Evolutionary conservation across 2,888 invertebrate genomes (phyloP).

Genomic region (Hydropsyche betteni): DNA sequence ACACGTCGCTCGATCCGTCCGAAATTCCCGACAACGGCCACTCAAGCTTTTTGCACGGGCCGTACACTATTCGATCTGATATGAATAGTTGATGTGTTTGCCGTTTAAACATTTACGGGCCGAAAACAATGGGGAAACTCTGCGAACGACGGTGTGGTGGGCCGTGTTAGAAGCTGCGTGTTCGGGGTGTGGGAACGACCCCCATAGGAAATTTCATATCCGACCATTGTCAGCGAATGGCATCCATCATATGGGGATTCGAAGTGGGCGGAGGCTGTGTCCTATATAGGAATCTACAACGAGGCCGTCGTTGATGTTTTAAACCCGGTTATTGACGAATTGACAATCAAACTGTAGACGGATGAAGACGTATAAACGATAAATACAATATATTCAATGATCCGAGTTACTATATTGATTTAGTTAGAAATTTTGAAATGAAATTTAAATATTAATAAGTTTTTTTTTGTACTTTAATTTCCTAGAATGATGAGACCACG

Average conservation of each 20-base stretch:
- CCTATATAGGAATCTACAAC: background rate
- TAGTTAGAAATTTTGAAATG: no score
- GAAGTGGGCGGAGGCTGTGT: background rate
- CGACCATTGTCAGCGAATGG: constrained; percentile 35
- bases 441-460: no score
- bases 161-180: background rate
- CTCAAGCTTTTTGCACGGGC: constrained; percentile 12
- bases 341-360: background rate
- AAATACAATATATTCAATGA: no score
- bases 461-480: no score
- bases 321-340: background rate
- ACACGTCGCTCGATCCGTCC: background rate
- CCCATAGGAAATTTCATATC: constrained; percentile 41
- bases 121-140: constrained; percentile 37
- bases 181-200: background rate
- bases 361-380: no score
- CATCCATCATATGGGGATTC: constrained; percentile 32
- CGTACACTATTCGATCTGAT: constrained; percentile 33
- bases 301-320: background rate
- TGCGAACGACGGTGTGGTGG: background rate
- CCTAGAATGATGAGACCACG: no score
- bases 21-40: background rate
- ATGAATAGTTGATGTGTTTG: constrained; percentile 41
- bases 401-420: no score
- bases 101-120: constrained; percentile 37